A percentile compares a stretch with the other conserved stretches of the same genome.
phyloP scores from a whole-genome alignment of 2,113 vertebrate genomes.

The Phrynocephalus versicolor region DNA sequence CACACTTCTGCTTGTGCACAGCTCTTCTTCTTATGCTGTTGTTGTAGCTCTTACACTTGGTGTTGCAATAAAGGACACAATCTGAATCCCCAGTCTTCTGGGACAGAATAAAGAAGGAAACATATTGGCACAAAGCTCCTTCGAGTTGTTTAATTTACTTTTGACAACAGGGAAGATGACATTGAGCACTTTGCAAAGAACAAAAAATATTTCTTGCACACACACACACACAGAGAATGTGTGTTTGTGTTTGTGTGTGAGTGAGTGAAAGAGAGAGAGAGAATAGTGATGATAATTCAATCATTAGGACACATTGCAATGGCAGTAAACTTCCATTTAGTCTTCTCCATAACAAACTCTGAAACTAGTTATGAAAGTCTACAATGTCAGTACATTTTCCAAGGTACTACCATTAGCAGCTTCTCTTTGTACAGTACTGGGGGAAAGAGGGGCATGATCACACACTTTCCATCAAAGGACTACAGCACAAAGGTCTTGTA shows the following conservation, averaged over 20 bases:
- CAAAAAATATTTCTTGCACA: slow-evolving; percentile 62
- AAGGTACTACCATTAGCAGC: neutral
- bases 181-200: slow-evolving; percentile 64
- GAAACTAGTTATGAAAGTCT: neutral
- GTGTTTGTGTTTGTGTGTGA: too few species aligned
- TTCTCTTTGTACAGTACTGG: neutral
- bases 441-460: neutral
- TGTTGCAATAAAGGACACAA: slow-evolving; percentile 60
- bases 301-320: slow-evolving; percentile 45
- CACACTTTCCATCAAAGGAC: neutral
- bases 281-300: slow-evolving; percentile 64
- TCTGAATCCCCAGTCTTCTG: slow-evolving; percentile 69
- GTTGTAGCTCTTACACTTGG: slow-evolving; percentile 59
- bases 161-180: slow-evolving; percentile 66
- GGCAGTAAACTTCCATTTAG: slow-evolving; percentile 44
- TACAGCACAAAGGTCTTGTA: too few species aligned
- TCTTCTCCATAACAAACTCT: slow-evolving; percentile 32
- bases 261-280: slow-evolving; percentile 33
- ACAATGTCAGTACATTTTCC: neutral
- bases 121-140: slow-evolving; percentile 67
- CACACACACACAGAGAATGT: too few species aligned
- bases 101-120: slow-evolving; percentile 68
- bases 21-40: slow-evolving; percentile 64
- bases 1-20: slow-evolving; percentile 63
- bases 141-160: slow-evolving; percentile 74